phyloP scores from a whole-genome alignment of 1,140 invertebrate species.

The Hermatobates lingyangjiaoensis region DNA sequence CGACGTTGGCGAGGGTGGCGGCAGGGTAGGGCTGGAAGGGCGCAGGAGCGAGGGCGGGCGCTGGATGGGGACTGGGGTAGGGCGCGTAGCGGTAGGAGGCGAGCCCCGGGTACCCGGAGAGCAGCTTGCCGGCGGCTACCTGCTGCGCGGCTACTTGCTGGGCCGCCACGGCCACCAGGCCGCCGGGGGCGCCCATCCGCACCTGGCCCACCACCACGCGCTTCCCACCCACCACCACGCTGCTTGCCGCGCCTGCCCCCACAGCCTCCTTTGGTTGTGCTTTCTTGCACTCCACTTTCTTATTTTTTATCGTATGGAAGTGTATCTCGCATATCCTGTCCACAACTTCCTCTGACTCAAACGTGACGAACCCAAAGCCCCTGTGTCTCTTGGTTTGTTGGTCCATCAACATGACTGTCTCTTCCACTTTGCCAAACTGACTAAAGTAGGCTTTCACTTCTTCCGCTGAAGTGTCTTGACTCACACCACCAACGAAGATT shows the following conservation, averaged over 20 bases:
- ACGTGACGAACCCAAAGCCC: slow-evolving; percentile 81
- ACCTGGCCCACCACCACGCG: slow-evolving; percentile 47
- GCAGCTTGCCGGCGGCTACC: slow-evolving; percentile 39
- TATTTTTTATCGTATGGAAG: slow-evolving; percentile 83
- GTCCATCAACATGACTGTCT: slow-evolving; percentile 87
- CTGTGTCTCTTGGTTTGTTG: slow-evolving; percentile 80
- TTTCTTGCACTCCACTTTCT: slow-evolving; percentile 84
- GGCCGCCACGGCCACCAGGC: slow-evolving; percentile 29
- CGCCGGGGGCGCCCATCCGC: slow-evolving; percentile 31
- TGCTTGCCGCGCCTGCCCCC: slow-evolving; percentile 39
- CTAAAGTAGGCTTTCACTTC: slow-evolving; percentile 82
- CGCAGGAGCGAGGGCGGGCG: slow-evolving; percentile 29
- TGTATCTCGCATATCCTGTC: slow-evolving; percentile 82
- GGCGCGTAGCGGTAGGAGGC: slow-evolving; percentile 53
- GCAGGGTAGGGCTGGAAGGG: slow-evolving; percentile 29
- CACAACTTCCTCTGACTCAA: slow-evolving; percentile 77
- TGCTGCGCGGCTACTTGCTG: slow-evolving; percentile 34
- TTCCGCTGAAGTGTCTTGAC: slow-evolving; percentile 75
- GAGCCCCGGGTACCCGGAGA: slow-evolving; percentile 39
- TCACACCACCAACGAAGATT: slow-evolving; percentile 80
- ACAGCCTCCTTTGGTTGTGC: slow-evolving; percentile 82
- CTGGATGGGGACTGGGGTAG: slow-evolving; percentile 40
- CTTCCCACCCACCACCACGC: slow-evolving; percentile 49
- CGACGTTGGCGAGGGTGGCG: slow-evolving; percentile 51
- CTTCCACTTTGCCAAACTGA: slow-evolving; percentile 79